Evolutionary conservation across 2,113 vertebrate genomes (phyloP).

Genomic region (Glareola pratincola): DNA sequence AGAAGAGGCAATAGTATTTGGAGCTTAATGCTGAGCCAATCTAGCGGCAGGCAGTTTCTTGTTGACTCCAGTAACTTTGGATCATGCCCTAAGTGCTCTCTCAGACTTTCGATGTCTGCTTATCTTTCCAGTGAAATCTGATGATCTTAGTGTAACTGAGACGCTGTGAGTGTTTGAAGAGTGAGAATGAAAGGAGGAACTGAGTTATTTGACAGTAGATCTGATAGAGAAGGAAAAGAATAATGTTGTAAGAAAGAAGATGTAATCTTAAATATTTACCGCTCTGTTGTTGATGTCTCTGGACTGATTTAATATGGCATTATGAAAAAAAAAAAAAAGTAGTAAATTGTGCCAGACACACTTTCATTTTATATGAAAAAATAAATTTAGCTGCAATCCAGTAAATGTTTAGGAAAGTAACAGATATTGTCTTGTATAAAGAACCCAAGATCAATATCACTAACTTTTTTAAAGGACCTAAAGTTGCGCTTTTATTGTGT

Average conservation of each 20-base stretch:
- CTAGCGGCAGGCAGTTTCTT: not conserved
- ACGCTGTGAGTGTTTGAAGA: not conserved
- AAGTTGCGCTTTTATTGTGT: conserved; percentile 28
- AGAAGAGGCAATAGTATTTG: not conserved
- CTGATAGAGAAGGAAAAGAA: conserved; percentile 53
- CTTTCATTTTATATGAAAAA: conserved; percentile 59
- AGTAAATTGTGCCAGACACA: conserved; percentile 7
- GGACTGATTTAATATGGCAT: conserved; percentile 52
- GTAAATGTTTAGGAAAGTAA: conserved; percentile 31
- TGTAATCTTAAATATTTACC: conserved; percentile 71
- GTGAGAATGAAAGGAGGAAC: conserved; percentile 20
- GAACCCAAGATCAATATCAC: conserved; percentile 45
- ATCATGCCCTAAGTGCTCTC: not conserved
- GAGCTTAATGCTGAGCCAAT: not conserved
- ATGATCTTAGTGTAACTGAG: not conserved
- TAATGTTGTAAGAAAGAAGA: conserved; percentile 51
- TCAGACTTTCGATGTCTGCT: not conserved
- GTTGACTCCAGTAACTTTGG: not conserved
- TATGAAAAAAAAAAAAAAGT: not conserved
- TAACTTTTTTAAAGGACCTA: conserved; percentile 40
- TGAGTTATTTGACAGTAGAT: conserved; percentile 30
- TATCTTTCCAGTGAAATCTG: not conserved
- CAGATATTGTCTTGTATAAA: conserved; percentile 37
- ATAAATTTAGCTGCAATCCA: conserved; percentile 46
- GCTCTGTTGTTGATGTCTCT: conserved; percentile 29